These are phyloP conservation scores for Drosophila seguyi DNA, from an alignment of 1,140 invertebrate genomes.

Conservation along the genomic window DNA sequence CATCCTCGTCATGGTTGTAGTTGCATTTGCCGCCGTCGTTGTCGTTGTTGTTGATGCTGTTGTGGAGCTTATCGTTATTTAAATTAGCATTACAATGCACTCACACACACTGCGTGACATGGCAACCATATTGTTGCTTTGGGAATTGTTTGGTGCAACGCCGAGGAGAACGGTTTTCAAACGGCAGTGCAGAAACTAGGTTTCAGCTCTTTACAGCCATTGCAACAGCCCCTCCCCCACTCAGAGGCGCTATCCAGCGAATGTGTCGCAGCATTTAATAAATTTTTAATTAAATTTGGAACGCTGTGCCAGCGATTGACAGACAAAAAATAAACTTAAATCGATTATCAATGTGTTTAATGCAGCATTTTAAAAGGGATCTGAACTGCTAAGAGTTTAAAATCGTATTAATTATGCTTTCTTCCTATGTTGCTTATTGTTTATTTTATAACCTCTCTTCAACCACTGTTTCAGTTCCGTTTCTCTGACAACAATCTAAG, in stretches of 20 bases:
- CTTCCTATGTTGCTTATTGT: background rate
- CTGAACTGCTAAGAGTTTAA: background rate
- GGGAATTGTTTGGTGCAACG: conserved; percentile 40
- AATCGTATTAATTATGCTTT: background rate
- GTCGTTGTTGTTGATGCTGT: conserved; percentile 44
- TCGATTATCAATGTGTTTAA: background rate
- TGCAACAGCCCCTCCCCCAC: background rate
- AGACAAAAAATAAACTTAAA: conserved; percentile 3
- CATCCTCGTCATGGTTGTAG: conserved; percentile 17
- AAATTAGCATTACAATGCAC: conserved; percentile 81
- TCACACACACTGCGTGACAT: conserved; percentile 27
- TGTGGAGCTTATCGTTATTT: conserved; percentile 78
- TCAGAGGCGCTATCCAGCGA: conserved; percentile 8
- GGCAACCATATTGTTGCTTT: conserved; percentile 64
- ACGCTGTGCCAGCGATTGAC: conserved; percentile 43
- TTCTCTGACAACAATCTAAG: background rate
- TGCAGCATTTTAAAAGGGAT: background rate
- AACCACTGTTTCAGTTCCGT: background rate
- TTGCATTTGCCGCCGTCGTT: conserved; percentile 25
- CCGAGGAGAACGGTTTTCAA: conserved; percentile 17
- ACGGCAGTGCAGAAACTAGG: conserved; percentile 42
- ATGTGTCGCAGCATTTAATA: conserved; percentile 55
- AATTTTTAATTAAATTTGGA: conserved; percentile 68
- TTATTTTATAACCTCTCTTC: background rate
- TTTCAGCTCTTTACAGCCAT: conserved; percentile 15